Percentiles rank a stretch among this genome's conserved stretches.
Evolutionary conservation across 2,888 invertebrate genomes (phyloP).

Genomic region (Eumerus sabulonum): DNA sequence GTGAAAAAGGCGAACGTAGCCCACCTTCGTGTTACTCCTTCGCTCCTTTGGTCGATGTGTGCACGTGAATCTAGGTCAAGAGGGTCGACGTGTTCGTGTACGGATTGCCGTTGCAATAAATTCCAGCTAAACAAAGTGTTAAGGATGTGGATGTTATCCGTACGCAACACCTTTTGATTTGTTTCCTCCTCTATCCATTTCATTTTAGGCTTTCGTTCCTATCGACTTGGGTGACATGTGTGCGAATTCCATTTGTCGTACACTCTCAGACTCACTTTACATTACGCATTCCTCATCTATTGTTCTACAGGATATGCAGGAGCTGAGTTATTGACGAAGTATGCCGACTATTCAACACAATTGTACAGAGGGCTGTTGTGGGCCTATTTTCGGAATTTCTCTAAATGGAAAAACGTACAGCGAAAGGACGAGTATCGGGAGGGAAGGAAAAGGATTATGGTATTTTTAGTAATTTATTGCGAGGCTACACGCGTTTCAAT

Average conservation of each 20-base stretch:
- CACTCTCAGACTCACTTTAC: constrained; percentile 45
- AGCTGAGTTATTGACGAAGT: constrained; percentile 32
- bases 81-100: constrained; percentile 13
- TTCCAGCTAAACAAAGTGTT: background rate
- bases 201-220: background rate
- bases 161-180: background rate
- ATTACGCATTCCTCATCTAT: constrained; percentile 50
- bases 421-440: background rate
- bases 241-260: constrained; percentile 34
- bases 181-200: background rate
- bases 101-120: constrained; percentile 23
- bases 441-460: constrained; percentile 36
- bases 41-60: background rate
- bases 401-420: background rate
- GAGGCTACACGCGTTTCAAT: constrained; percentile 54
- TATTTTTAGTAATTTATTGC: constrained; percentile 59
- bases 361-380: constrained; percentile 13
- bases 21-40: constrained; percentile 42
- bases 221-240: constrained; percentile 16
- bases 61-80: constrained; percentile 35
- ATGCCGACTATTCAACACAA: constrained; percentile 47
- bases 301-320: constrained; percentile 43
- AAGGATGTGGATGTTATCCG: background rate
- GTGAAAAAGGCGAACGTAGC: constrained; percentile 53
- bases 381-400: constrained; percentile 26